These are phyloP conservation scores for Tetrapedia diversipes DNA, from an alignment of 2,888 invertebrate species.

Conservation along the genomic window DNA sequence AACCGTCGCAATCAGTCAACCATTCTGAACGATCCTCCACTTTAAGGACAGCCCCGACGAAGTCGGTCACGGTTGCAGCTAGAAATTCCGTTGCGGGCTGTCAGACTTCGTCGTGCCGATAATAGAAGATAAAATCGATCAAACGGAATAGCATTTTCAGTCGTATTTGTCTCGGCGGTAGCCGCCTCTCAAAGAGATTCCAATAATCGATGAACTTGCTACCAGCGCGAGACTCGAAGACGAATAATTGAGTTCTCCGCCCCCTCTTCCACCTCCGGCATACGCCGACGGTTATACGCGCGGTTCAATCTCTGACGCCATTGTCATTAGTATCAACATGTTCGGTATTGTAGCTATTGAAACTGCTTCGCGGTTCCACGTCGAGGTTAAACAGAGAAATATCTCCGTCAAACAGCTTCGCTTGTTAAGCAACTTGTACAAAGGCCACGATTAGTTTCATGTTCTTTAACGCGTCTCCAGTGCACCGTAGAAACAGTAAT, in stretches of 20 bases:
- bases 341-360: not conserved
- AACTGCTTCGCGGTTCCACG: too few relatives aligned
- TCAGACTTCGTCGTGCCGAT: slow-evolving; percentile 21
- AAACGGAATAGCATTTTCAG: slow-evolving; percentile 21
- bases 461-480: too few relatives aligned
- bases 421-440: too few relatives aligned
- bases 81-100: slow-evolving; percentile 19
- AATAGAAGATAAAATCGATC: slow-evolving; percentile 28
- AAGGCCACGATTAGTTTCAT: too few relatives aligned
- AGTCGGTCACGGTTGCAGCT: slow-evolving; percentile 41
- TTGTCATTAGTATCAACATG: not conserved
- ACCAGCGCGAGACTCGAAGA: not conserved
- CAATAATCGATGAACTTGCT: slow-evolving; percentile 24
- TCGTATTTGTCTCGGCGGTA: slow-evolving; percentile 19
- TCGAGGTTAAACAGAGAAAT: not conserved
- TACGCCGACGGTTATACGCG: not conserved
- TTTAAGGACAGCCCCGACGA: slow-evolving; percentile 22
- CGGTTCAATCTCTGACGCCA: not conserved
- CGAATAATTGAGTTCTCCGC: slow-evolving; percentile 9
- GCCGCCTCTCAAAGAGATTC: slow-evolving; percentile 4
- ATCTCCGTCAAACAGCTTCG: too few relatives aligned
- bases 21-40: slow-evolving; percentile 31
- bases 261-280: too few relatives aligned
- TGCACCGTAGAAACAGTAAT: too few relatives aligned
- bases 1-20: slow-evolving; percentile 38